A percentile compares a stretch with the other conserved stretches of the same genome.
Evolutionary conservation across 1,140 invertebrate genomes (phyloP).

Genomic region (Drosophila sucinea): DNA sequence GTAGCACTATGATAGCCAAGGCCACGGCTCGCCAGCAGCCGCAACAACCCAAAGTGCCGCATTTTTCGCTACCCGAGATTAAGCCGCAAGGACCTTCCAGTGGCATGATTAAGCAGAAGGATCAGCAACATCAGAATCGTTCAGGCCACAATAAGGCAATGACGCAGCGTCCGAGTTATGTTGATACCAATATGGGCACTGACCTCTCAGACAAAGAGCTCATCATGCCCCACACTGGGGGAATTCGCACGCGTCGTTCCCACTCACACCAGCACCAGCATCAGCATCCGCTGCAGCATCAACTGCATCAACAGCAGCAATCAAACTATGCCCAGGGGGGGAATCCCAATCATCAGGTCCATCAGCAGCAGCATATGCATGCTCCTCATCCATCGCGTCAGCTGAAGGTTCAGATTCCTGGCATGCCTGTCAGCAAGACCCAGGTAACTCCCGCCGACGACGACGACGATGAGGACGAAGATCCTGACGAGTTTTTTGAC

Average conservation of each 20-base stretch:
- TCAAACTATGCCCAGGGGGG: conserved; percentile 13
- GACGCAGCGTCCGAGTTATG: conserved; percentile 39
- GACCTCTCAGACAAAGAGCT: conserved; percentile 53
- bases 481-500: conserved; percentile 77
- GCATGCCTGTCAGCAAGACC: conserved; percentile 12
- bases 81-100: conserved; percentile 25
- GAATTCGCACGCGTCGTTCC: conserved; percentile 17
- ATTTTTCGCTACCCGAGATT: conserved; percentile 36
- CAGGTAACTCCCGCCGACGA: conserved; percentile 42
- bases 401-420: conserved; percentile 26
- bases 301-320: conserved; percentile 63
- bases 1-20: conserved; percentile 35
- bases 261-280: conserved; percentile 20
- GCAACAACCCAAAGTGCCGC: conserved; percentile 34
- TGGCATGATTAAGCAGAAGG: conserved; percentile 24
- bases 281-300: conserved; percentile 51
- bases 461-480: conserved; percentile 74
- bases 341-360: conserved; percentile 2
- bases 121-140: conserved; percentile 7
- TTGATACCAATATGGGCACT: conserved; percentile 10
- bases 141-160: conserved; percentile 22
- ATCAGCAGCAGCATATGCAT: conserved; percentile 30
- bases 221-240: not conserved
- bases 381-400: conserved; percentile 29
- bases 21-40: conserved; percentile 43